Evolutionary conservation across 2,113 vertebrate genomes (phyloP), one percentile per base, ranked within the genome.

Genomic region (Oryctolagus cuniculus): DNA sequence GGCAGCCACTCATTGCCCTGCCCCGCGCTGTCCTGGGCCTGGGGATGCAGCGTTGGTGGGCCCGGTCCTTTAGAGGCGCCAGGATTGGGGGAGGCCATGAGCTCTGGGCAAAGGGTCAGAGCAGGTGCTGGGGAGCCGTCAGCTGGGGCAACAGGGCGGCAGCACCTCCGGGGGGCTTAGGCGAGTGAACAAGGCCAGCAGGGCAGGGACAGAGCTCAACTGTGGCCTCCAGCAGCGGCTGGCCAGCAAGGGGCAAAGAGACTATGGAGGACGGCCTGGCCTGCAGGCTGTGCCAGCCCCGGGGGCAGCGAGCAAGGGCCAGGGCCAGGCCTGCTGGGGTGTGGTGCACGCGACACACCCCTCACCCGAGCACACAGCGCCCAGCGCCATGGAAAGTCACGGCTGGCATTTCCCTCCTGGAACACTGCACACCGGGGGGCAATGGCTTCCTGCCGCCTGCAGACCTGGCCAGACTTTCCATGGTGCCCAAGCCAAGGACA

Each of bases 271-370:
- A 55, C 25, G 10, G 63, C n/a, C 21, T 51, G 58, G 27, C 66
- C 61, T 86, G 49, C 24, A 36, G 66, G 17, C 2, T 53, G 66
- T 44, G 1, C 49, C 64, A 89, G 72, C 64, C 67, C 38, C 4
- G 15, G 51, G 38, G 27, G 22, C 61, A 66, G 17, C 24, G 55
- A 77, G 81, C 44, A 8, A 7, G 38, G 29, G 66, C 12, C 22
- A 22, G 3, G 7, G 11, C 11, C 2, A 11, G 25, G 66, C 38
- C 34, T 9, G 55, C 9, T 13, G 58, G 31, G 73, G 34, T 13
- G 1, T 21, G 13, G 29, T 69, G 13, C 22, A 7, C 1, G 12
- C 25, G 16, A 67, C 15, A 31, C 2, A 4, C 8, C 7, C 19
- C 8, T 86, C 29, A 16, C 24, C 2, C 2, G 63, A 34, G 21